phyloP scores from a whole-genome alignment of 2,797 vertebrate species.

The Rhinatrema bivittatum region DNA sequence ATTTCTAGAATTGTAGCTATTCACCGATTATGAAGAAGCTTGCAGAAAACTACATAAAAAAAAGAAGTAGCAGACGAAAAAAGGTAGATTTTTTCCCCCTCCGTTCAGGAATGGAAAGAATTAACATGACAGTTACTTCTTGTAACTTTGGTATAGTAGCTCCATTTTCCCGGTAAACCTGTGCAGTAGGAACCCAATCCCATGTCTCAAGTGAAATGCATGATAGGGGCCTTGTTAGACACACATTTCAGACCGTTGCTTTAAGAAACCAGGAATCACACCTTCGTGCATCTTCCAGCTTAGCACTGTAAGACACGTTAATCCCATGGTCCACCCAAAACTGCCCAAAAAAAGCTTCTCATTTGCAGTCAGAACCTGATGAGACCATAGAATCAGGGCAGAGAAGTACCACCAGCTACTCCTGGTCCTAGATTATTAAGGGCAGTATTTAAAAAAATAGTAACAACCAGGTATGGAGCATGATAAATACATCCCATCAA shows the following conservation, averaged over 20 bases:
- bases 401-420: too few species aligned
- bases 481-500: too few species aligned
- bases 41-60: too few species aligned
- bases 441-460: too few species aligned
- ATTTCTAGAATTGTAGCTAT: conserved; percentile 34
- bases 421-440: too few species aligned
- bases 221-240: conserved; percentile 47
- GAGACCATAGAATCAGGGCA: conserved; percentile 10
- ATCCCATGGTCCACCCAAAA: conserved; percentile 18
- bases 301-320: too few species aligned
- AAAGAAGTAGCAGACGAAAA: conserved; percentile 38
- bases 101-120: conserved; percentile 40
- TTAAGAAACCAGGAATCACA: conserved; percentile 6
- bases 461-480: too few species aligned
- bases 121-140: conserved; percentile 40
- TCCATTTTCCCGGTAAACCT: conserved; percentile 32
- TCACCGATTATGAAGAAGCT: too few species aligned
- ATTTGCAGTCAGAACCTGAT: conserved; percentile 7
- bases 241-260: conserved; percentile 23
- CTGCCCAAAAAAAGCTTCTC: conserved; percentile 11
- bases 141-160: conserved; percentile 28
- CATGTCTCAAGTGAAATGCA: conserved; percentile 30
- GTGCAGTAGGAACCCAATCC: conserved; percentile 24
- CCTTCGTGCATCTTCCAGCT: conserved; percentile 18
- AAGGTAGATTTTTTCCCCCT: conserved; percentile 29